These are phyloP conservation scores for Gnathonemus echidnorhynchus DNA, from an alignment of 2,113 vertebrate genomes.

Conservation along the genomic window DNA sequence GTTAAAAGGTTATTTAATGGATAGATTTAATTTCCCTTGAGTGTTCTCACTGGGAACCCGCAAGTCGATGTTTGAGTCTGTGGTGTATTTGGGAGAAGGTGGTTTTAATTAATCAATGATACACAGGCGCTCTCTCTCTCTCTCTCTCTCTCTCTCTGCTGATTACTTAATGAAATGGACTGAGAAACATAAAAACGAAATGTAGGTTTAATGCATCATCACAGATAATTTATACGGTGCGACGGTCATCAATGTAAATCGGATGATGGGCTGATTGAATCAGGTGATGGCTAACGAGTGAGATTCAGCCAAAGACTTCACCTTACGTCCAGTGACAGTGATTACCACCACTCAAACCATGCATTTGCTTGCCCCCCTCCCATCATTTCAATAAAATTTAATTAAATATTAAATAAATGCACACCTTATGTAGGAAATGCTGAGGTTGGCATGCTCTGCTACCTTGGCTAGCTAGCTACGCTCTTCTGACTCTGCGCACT, in stretches of 20 bases:
- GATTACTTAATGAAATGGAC: background rate
- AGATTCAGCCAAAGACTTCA: conserved; percentile 14
- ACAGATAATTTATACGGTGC: background rate
- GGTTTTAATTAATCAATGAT: background rate
- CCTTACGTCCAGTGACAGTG: background rate
- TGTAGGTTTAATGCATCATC: background rate
- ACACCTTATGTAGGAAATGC: background rate
- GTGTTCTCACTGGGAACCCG: background rate
- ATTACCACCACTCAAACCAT: background rate
- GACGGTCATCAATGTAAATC: background rate
- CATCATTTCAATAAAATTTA: background rate
- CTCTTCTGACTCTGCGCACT: background rate
- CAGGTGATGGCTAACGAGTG: conserved; percentile 48
- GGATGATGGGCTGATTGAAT: conserved; percentile 7
- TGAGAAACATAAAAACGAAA: background rate
- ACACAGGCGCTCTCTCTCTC: background rate
- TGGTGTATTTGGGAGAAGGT: background rate
- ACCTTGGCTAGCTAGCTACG: background rate
- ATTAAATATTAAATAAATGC: background rate
- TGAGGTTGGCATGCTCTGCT: background rate
- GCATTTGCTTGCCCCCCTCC: background rate
- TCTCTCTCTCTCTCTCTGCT: background rate
- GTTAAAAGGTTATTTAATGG: background rate
- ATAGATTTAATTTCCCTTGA: background rate
- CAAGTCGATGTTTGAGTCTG: background rate